Conservation (phyloP, 2,113 vertebrate genomes). For the Sylvietta virens region DNA sequence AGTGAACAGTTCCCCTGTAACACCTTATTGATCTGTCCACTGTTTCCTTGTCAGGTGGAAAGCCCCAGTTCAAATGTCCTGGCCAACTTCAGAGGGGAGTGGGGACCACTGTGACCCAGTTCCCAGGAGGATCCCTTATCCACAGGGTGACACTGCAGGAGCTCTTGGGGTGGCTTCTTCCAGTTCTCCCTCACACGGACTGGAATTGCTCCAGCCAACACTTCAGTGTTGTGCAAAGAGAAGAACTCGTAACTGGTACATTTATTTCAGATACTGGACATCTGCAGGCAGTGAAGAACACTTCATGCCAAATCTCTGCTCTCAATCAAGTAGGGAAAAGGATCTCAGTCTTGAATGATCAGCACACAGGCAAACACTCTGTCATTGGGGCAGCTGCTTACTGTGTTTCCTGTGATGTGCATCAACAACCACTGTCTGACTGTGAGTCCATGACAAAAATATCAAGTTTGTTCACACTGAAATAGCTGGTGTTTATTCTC, state of each 20-base stretch:
- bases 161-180: neutral
- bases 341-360: neutral
- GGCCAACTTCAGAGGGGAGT: neutral
- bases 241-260: neutral
- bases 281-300: neutral
- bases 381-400: neutral
- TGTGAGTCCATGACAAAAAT: neutral
- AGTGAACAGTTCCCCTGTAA: neutral
- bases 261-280: neutral
- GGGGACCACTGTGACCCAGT: neutral
- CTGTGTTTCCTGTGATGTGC: neutral
- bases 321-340: neutral
- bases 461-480: neutral
- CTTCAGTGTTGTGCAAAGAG: neutral
- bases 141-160: neutral
- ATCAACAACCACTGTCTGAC: neutral
- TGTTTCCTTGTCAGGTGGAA: neutral
- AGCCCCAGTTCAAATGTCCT: neutral
- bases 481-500: neutral
- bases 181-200: fast-evolving
- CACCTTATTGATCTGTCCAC: neutral
- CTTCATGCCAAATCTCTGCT: neutral
- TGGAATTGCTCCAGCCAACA: neutral
- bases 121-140: neutral
- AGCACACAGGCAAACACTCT: neutral